A percentile compares a stretch with the other conserved stretches of the same genome.
Evolutionary conservation across 1,140 invertebrate genomes (phyloP).

Genomic region (Teleopsis dalmanni): DNA sequence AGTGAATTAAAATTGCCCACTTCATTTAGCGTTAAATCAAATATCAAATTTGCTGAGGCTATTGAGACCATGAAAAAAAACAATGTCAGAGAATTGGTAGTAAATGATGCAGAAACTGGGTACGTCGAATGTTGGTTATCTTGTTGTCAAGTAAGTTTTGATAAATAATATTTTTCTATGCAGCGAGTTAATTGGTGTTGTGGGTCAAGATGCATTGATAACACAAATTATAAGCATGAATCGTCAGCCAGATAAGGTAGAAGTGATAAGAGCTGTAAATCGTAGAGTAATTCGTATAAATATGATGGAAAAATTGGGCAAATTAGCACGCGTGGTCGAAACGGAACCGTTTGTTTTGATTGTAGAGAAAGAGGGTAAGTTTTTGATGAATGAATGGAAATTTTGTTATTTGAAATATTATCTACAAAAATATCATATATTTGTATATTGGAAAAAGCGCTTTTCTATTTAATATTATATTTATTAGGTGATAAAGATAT

Average conservation of each 20-base stretch:
- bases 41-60: constrained; percentile 58
- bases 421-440: too few species aligned
- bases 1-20: constrained; percentile 53
- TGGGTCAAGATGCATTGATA: constrained; percentile 65
- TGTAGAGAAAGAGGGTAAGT: constrained; percentile 14
- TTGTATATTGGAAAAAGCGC: too few species aligned
- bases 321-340: constrained; percentile 70
- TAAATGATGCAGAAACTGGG: constrained; percentile 56
- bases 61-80: constrained; percentile 60
- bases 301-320: constrained; percentile 57
- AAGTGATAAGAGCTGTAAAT: constrained; percentile 59
- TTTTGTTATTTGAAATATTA: too few species aligned
- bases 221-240: constrained; percentile 62
- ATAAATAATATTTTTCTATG: too few species aligned
- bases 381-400: too few species aligned
- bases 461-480: background rate
- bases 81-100: constrained; percentile 61
- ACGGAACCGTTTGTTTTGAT: constrained; percentile 72
- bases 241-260: constrained; percentile 53
- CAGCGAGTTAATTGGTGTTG: constrained; percentile 62
- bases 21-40: constrained; percentile 52
- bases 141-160: background rate
- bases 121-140: constrained; percentile 25
- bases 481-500: constrained; percentile 12
- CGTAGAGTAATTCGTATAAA: constrained; percentile 69